These are phyloP conservation scores for Garrulus glandarius DNA, from an alignment of 2,797 vertebrate species.

Conservation along the genomic window DNA sequence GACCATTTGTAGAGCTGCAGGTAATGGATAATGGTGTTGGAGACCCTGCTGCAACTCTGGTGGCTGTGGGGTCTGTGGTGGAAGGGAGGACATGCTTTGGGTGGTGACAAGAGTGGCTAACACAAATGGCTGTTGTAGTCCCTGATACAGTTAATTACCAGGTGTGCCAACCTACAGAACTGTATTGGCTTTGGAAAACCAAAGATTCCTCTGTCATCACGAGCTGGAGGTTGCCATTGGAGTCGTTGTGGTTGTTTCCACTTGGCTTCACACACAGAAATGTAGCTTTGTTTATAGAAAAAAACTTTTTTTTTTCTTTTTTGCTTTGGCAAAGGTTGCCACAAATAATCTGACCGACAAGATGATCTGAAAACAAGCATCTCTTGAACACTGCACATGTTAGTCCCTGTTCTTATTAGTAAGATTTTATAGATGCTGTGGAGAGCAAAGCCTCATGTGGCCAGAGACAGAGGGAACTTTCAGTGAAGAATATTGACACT, in stretches of 20 bases:
- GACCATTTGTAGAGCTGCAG: background rate
- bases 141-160: background rate
- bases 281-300: background rate
- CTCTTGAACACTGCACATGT: background rate
- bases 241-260: background rate
- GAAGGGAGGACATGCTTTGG: background rate
- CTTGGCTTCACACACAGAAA: background rate
- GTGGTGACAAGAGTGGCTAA: background rate
- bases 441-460: background rate
- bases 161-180: background rate
- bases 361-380: constrained; percentile 10
- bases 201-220: background rate
- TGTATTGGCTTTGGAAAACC: background rate
- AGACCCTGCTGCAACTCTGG: background rate
- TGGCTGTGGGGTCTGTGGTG: background rate
- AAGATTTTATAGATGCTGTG: background rate
- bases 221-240: background rate
- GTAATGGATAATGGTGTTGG: background rate
- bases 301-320: background rate
- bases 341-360: constrained; percentile 13
- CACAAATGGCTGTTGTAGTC: background rate
- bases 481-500: background rate
- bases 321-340: background rate
- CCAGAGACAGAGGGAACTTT: background rate
- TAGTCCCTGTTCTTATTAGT: background rate